phyloP scores from a whole-genome alignment of 2,797 vertebrate species.

The Liparis tanakae region DNA sequence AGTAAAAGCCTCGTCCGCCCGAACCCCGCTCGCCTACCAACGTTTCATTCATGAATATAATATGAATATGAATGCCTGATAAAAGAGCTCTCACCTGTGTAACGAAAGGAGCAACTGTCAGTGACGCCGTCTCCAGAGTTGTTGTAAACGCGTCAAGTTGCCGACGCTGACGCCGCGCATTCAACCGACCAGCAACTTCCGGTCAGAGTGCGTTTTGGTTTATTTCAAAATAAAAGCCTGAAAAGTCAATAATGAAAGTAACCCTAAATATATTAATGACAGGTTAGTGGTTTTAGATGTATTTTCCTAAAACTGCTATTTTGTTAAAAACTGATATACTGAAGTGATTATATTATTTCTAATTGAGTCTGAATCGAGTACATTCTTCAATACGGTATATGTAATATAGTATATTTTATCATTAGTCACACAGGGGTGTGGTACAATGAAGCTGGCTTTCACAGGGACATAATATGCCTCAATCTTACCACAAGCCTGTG shows the following conservation, averaged over 20 bases:
- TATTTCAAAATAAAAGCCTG: conserved; percentile 61
- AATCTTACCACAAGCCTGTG: neutral
- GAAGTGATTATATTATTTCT: too few relatives aligned
- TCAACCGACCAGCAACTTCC: conserved; percentile 25
- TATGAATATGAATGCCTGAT: neutral
- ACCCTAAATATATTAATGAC: neutral
- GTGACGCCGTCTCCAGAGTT: conserved; percentile 48
- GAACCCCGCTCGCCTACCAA: conserved; percentile 5
- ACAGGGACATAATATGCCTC: neutral
- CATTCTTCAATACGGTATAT: neutral
- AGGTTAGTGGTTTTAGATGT: neutral
- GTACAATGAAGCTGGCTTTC: neutral
- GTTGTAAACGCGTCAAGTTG: conserved; percentile 46
- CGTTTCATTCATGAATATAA: fast-evolving
- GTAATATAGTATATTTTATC: neutral
- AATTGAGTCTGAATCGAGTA: neutral
- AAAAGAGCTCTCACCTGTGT: conserved; percentile 62
- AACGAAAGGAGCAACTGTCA: conserved; percentile 58
- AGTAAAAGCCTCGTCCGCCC: conserved; percentile 45
- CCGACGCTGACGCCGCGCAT: neutral
- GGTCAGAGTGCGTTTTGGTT: neutral
- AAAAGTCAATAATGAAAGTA: neutral
- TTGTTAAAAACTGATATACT: neutral
- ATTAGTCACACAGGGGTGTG: neutral
- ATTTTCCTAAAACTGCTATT: too few relatives aligned